Evolutionary conservation across 1,140 invertebrate genomes (phyloP).

Genomic region (Neomicropteryx cornuta): DNA sequence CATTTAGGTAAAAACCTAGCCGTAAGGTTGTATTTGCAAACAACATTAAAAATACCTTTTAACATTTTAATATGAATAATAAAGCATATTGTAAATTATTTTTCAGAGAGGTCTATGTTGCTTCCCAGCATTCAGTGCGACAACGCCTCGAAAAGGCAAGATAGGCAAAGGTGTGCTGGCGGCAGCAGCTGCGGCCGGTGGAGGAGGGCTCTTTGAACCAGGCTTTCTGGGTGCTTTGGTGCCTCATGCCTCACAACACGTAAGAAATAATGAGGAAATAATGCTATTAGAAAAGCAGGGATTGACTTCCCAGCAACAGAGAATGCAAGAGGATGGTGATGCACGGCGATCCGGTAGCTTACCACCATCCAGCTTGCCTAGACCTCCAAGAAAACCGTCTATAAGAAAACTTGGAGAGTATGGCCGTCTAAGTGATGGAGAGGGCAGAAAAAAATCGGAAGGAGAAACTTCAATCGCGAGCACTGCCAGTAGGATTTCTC

Average conservation of each 20-base stretch:
- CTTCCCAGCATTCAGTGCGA: slow-evolving; percentile 76
- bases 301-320: slow-evolving; percentile 58
- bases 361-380: slow-evolving; percentile 52
- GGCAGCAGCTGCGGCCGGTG: slow-evolving; percentile 43
- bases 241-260: slow-evolving; percentile 30
- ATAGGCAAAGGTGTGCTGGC: slow-evolving; percentile 69
- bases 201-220: slow-evolving; percentile 40
- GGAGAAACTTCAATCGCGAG: slow-evolving; percentile 33
- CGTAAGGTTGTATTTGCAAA: too few species aligned
- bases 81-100: slow-evolving; percentile 17
- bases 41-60: neutral
- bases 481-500: slow-evolving; percentile 29
- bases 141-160: slow-evolving; percentile 72
- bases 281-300: slow-evolving; percentile 66
- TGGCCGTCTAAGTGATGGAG: slow-evolving; percentile 45
- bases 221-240: slow-evolving; percentile 39
- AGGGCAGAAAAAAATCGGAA: slow-evolving; percentile 44
- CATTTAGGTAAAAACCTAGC: too few species aligned
- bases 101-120: slow-evolving; percentile 74
- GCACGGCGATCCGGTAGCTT: slow-evolving; percentile 35
- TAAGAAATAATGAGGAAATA: slow-evolving; percentile 50
- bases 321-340: slow-evolving; percentile 43
- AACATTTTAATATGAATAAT: neutral
- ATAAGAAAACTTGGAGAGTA: slow-evolving; percentile 41
- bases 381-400: slow-evolving; percentile 49